Evolutionary conservation across 2,797 vertebrate genomes (phyloP).

Genomic region (Spea hammondii): DNA sequence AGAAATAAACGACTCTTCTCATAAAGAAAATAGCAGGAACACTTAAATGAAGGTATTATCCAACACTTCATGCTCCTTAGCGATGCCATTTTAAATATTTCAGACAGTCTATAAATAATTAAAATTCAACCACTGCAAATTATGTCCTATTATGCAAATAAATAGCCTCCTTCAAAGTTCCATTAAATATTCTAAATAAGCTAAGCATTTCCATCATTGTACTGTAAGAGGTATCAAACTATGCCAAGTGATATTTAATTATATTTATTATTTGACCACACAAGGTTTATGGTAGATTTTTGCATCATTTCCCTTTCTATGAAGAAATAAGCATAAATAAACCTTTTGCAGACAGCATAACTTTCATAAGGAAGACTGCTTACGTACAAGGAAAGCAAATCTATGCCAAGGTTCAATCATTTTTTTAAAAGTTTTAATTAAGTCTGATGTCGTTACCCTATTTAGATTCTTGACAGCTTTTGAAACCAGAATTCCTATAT

Average conservation of each 20-base stretch:
- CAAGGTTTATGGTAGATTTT: slow-evolving; percentile 71
- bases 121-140: slow-evolving; percentile 75
- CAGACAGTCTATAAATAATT: slow-evolving; percentile 77
- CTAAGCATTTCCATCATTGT: slow-evolving; percentile 67
- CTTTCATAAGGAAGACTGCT: no score
- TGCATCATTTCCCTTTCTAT: slow-evolving; percentile 71
- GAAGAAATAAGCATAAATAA: slow-evolving; percentile 76
- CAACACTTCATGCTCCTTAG: slow-evolving; percentile 72
- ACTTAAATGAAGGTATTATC: slow-evolving; percentile 73
- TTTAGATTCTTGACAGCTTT: no score
- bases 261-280: slow-evolving; percentile 68
- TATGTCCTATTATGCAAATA: slow-evolving; percentile 82
- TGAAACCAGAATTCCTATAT: no score
- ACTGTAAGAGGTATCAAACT: slow-evolving; percentile 62
- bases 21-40: slow-evolving; percentile 72
- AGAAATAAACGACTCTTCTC: slow-evolving; percentile 73
- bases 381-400: no score
- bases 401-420: no score
- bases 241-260: slow-evolving; percentile 65
- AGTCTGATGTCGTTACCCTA: no score
- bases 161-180: slow-evolving; percentile 75
- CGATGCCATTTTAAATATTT: slow-evolving; percentile 77
- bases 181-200: slow-evolving; percentile 76
- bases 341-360: slow-evolving; percentile 56
- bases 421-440: no score